Evolutionary conservation across 2,888 invertebrate genomes (phyloP), one percentile per base, ranked within the genome.

Genomic region (Vanessa cardui): DNA sequence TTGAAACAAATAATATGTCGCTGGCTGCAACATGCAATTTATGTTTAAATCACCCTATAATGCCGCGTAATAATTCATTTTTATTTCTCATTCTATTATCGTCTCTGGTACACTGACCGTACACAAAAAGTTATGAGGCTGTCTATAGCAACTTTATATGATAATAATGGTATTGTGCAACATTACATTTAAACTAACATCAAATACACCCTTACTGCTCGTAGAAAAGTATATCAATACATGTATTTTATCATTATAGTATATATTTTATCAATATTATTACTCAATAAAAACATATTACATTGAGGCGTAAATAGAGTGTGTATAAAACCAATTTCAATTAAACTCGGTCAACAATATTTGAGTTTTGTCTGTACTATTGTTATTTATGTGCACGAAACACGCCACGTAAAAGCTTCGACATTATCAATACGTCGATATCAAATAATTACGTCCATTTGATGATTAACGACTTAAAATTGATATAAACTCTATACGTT

Each of bases 311-410:
- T 6, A 2, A 47, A 47, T 47, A 47, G 18, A 39, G n/a, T 18
- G 2, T 47, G 79, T 78, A 64, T 12, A 39, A 39, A 64, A 80
- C 77, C 45, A 77, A 80, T 85, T 88, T 87, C 82, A 85, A 88
- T 87, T 85, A 85, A 86, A 88, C 78, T 85, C 84, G 80, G 77
- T 81, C 83, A 76, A 71, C 78, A 59, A 47, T 21, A 54, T 74
- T 39, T 39, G 39, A 12, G 77, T 78, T 80, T 77, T 80, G 82
- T 81, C 84, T 80, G 83, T 82, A 83, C 82, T 82, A 82, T 26
- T 26, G 12, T 52, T 21, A 86, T 84, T 87, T 85, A 88, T 83
- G 83, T 76, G 77, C 77, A 77, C 70, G 66, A 68, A 84, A 76
- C 85, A 86, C 83, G 86, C 85, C 74, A 76, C 76, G 72, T 62